These are phyloP conservation scores for Antechinus flavipes DNA, from an alignment of 2,113 vertebrate species.

Conservation along the genomic window DNA sequence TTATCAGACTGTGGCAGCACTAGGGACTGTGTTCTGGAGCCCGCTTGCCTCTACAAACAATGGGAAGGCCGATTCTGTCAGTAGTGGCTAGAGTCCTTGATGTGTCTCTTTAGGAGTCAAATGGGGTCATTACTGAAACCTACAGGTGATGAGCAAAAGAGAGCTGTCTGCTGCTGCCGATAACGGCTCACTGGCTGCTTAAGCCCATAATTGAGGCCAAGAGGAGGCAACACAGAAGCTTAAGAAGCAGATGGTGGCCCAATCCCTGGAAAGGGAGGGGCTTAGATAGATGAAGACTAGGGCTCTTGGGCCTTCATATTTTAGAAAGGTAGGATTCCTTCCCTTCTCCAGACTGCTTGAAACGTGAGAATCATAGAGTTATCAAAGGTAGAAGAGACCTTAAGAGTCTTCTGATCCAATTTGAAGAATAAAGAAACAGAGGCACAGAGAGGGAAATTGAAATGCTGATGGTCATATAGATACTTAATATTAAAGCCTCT, in stretches of 20 bases:
- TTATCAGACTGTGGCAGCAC: constrained; percentile 49
- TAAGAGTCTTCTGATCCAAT: neutral
- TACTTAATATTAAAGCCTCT: neutral
- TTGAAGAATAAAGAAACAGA: neutral
- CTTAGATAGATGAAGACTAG: neutral
- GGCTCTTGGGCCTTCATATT: neutral
- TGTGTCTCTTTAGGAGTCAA: constrained; percentile 34
- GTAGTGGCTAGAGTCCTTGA: constrained; percentile 63
- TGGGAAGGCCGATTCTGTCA: neutral
- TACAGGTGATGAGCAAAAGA: constrained; percentile 24
- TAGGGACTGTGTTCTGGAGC: neutral
- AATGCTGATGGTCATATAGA: neutral
- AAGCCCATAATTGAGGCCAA: neutral
- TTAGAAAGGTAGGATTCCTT: neutral
- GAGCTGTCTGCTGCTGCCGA: neutral
- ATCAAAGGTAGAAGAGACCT: neutral
- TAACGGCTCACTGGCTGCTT: neutral
- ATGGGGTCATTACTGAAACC: constrained; percentile 2
- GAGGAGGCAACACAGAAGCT: neutral
- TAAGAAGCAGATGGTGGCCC: neutral
- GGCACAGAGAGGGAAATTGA: neutral
- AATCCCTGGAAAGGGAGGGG: neutral
- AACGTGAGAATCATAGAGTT: neutral
- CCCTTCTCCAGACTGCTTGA: fast-evolving
- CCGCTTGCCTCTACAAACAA: fast-evolving